Conservation (phyloP, 1,140 invertebrate genomes). For the Lepidurus couesii region DNA sequence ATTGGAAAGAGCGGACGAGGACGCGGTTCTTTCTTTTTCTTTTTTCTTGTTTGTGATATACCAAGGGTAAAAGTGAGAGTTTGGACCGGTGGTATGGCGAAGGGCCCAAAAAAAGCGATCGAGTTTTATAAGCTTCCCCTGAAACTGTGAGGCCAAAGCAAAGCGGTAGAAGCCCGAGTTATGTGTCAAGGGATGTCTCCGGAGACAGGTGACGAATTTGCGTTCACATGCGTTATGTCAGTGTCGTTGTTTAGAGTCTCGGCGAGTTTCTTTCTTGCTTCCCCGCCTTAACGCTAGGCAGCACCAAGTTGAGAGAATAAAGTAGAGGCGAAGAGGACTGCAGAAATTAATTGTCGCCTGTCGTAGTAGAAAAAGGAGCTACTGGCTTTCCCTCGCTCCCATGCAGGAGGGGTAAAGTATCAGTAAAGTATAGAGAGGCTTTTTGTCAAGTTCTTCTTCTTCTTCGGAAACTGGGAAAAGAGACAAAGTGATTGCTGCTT, state of each 20-base stretch:
- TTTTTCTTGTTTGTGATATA: background rate
- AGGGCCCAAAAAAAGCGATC: background rate
- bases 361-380: background rate
- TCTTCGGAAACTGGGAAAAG: background rate
- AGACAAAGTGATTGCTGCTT: background rate
- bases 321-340: background rate
- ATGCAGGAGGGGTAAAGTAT: background rate
- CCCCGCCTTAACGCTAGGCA: too few species aligned
- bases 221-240: slow-evolving; percentile 18
- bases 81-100: too few species aligned
- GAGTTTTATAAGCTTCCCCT: background rate
- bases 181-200: background rate
- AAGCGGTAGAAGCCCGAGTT: background rate
- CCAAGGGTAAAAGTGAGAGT: background rate
- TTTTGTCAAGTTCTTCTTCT: background rate
- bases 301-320: too few species aligned
- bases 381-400: background rate
- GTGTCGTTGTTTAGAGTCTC: background rate
- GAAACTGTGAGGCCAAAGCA: background rate
- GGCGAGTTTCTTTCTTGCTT: too few species aligned
- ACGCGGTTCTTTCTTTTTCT: background rate
- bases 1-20: background rate
- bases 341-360: slow-evolving; percentile 7
- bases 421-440: background rate
- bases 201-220: slow-evolving; percentile 18